Evolutionary conservation across 2,888 invertebrate genomes (phyloP), one percentile per base, ranked within the genome.

Genomic region (Drosophila mettleri): DNA sequence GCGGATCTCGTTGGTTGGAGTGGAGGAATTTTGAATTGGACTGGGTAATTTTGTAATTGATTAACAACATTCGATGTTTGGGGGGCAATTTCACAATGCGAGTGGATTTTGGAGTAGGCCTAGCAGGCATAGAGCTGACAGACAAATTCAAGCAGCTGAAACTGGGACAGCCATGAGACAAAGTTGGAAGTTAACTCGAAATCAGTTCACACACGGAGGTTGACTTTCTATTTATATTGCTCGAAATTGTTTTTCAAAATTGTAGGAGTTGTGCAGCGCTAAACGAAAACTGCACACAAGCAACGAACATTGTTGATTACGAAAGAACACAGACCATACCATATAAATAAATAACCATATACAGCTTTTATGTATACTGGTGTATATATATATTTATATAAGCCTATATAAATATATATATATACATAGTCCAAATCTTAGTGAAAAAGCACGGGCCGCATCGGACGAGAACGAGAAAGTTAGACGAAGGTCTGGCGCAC

Each of bases 201-300:
- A 38, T 49, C n/a, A 48, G 43, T 49, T 55, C 9, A 53, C 53
- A 53, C 53, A 3, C 14, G 29, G 10, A 61, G 18, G 38, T 33
- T 22, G 55, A 61, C 54, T 61, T 55, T 46, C 29, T 31, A 54
- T 69, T 70, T 69, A 22, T 54, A 53, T n/a, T 38, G 41, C 33
- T 45, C 48, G 34, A 60, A 57, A 49, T 69, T 57, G 33, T 61
- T 38, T 22, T 53, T 75, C 76, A 54, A 74, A 75, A 74, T 74
- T 70, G 14, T 58, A 36, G 54, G 27, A 74, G 24, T 51, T 46
- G 51, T 36, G 24, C 61, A 22, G 34, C 33, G 27, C 10, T 4
- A 34, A 43, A n/a, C 12, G 10, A 34, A 16, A 49, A n/a, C 9
- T 9, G 24, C 54, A 54, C 22, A 24, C 24, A 43, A 54, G 12